Evolutionary conservation across 2,888 invertebrate genomes (phyloP).

Genomic region (Pinctada fucata): DNA sequence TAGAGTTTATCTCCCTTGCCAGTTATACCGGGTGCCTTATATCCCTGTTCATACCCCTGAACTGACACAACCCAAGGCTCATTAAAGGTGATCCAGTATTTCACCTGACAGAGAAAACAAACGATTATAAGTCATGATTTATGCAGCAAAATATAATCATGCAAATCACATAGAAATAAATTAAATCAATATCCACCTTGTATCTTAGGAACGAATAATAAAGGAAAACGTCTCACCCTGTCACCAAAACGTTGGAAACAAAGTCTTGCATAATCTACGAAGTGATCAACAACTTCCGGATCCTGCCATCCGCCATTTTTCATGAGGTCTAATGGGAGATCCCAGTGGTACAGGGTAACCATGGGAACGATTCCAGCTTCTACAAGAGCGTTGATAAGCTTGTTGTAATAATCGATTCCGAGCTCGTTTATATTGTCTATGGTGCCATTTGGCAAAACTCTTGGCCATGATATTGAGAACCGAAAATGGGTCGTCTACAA

Average conservation of each 20-base stretch:
- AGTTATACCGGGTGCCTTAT: conserved; percentile 78
- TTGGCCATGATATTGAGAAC: conserved; percentile 83
- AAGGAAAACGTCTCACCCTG: conserved; percentile 58
- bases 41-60: conserved; percentile 76
- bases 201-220: no score
- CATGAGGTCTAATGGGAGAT: conserved; percentile 74
- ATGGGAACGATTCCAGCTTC: conserved; percentile 81
- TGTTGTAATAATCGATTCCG: conserved; percentile 87
- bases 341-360: conserved; percentile 79
- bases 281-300: conserved; percentile 63
- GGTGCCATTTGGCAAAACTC: conserved; percentile 82
- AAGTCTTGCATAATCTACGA: conserved; percentile 73
- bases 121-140: conserved; percentile 76
- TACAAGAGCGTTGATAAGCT: conserved; percentile 84
- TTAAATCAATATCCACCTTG: no score
- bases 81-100: conserved; percentile 87
- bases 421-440: conserved; percentile 79
- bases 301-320: conserved; percentile 74
- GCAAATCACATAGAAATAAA: no score
- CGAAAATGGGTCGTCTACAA: conserved; percentile 68
- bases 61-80: conserved; percentile 80
- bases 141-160: no score
- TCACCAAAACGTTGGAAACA: conserved; percentile 76
- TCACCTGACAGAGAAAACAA: conserved; percentile 56
- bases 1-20: not conserved